phyloP scores from a whole-genome alignment of 2,888 invertebrate genomes.

The Tetragnatha montana region DNA sequence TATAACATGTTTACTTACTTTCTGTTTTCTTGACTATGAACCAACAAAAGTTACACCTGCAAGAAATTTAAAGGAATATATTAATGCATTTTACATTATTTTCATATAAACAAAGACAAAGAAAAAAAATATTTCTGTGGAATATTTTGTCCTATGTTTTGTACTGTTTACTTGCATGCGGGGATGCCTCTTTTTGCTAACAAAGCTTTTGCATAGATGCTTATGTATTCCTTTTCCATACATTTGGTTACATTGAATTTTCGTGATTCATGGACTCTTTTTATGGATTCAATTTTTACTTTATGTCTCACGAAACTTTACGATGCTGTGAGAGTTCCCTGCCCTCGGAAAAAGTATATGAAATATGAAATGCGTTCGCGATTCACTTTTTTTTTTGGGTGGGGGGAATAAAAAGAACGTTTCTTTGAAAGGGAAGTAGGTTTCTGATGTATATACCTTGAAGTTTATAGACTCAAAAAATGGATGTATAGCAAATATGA shows the following conservation, averaged over 20 bases:
- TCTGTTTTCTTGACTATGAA: too few species aligned
- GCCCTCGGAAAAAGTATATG: not conserved
- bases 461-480: not conserved
- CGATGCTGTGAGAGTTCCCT: not conserved
- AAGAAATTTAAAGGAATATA: too few species aligned
- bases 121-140: too few species aligned
- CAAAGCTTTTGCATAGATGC: too few species aligned
- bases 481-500: not conserved
- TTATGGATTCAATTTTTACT: conserved; percentile 7
- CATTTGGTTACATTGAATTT: conserved; percentile 18
- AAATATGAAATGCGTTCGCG: not conserved
- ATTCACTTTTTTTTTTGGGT: not conserved
- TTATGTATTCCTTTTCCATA: not conserved
- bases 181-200: too few species aligned
- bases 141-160: too few species aligned
- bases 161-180: too few species aligned
- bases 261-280: not conserved
- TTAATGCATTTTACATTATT: too few species aligned
- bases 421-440: not conserved
- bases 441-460: not conserved
- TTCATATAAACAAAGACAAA: too few species aligned
- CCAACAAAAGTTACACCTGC: too few species aligned
- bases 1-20: too few species aligned
- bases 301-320: not conserved
- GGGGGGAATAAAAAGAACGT: not conserved